Evolutionary conservation across 1,140 invertebrate genomes (phyloP).

Genomic region (Eumeta japonica): DNA sequence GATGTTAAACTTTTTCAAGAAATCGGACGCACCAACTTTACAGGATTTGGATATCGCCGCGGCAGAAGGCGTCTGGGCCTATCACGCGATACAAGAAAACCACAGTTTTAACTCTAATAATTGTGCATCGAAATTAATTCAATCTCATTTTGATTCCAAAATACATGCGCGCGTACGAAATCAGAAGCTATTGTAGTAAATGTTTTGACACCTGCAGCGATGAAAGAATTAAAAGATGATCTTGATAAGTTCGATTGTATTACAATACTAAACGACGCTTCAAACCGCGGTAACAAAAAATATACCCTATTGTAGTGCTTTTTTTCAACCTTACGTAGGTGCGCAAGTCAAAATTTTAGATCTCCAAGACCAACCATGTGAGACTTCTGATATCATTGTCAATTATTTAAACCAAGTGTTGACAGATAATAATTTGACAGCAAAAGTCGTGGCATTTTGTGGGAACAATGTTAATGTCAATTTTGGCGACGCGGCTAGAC

Average conservation of each 20-base stretch:
- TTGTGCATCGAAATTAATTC: conserved; percentile 23
- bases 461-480: conserved; percentile 13
- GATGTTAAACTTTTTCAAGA: too few relatives aligned
- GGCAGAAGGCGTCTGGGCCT: too few relatives aligned
- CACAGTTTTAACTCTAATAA: conserved; percentile 26
- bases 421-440: too few relatives aligned
- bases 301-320: conserved; percentile 17
- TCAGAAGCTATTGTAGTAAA: conserved; percentile 22
- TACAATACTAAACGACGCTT: conserved; percentile 18
- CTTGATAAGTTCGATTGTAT: conserved; percentile 17
- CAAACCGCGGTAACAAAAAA: conserved; percentile 21
- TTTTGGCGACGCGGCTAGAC: too few relatives aligned
- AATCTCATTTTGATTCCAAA: conserved; percentile 20
- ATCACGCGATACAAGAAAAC: too few relatives aligned
- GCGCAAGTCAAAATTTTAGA: conserved; percentile 28
- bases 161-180: conserved; percentile 21
- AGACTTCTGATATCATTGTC: too few relatives aligned
- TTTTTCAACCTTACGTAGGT: conserved; percentile 22
- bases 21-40: conserved; percentile 16
- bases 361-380: conserved; percentile 12
- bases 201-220: conserved; percentile 15
- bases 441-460: too few relatives aligned
- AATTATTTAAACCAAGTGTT: conserved; percentile 14
- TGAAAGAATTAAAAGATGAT: conserved; percentile 19
- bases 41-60: conserved; percentile 17